A percentile compares a stretch with the other conserved stretches of the same genome.
Evolutionary conservation across 2,113 vertebrate species (phyloP).

Genomic region (Marmota monax): DNA sequence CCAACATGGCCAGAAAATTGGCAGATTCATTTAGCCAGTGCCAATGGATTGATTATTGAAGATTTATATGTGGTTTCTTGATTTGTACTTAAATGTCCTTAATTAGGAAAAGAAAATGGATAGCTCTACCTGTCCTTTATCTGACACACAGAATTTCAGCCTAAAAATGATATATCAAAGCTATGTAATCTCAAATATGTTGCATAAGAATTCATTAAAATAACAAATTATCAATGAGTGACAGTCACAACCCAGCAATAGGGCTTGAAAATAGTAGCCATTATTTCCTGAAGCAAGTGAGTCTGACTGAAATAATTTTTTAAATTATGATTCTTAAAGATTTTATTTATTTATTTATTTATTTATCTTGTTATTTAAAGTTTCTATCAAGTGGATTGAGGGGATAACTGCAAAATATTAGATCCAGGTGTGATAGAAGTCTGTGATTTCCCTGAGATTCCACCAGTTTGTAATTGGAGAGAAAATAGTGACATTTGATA

Average conservation of each 20-base stretch:
- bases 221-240: constrained; percentile 12
- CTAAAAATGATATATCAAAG: neutral
- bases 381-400: neutral
- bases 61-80: neutral
- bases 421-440: neutral
- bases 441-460: neutral
- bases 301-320: neutral
- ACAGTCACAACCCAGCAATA: neutral
- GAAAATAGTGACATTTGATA: neutral
- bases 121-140: neutral
- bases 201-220: constrained; percentile 21
- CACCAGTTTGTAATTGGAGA: neutral
- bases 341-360: neutral
- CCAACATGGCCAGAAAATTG: neutral
- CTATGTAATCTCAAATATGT: neutral
- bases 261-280: constrained; percentile 8
- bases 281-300: constrained; percentile 8
- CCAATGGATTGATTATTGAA: neutral
- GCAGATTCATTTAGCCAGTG: constrained; percentile 8
- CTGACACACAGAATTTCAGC: constrained; percentile 4
- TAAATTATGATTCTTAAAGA: neutral
- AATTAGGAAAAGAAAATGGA: neutral
- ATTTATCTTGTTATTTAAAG: constrained; percentile 33
- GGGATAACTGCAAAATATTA: neutral
- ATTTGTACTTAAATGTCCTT: constrained; percentile 28